These are phyloP conservation scores for Scaptomyza reducta DNA, from an alignment of 2,888 invertebrate genomes.

Conservation along the genomic window DNA sequence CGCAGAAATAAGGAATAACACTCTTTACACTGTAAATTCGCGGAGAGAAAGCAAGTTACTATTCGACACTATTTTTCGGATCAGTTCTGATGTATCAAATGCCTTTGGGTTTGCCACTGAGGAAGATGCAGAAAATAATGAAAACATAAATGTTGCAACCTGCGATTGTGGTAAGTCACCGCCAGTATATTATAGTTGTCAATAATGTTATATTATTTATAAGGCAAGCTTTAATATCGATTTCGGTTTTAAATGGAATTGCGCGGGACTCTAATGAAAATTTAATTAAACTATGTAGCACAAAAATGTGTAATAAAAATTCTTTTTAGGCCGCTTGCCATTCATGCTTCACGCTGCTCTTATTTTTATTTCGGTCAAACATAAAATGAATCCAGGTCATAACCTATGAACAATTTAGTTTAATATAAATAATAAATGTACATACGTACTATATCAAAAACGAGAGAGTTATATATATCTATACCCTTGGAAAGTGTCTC, in stretches of 20 bases:
- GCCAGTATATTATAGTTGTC: neutral
- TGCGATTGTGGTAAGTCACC: conserved; percentile 89
- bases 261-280: too few relatives aligned
- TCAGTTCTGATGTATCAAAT: conserved; percentile 85
- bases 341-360: neutral
- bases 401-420: too few relatives aligned
- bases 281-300: too few relatives aligned
- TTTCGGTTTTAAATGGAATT: too few relatives aligned
- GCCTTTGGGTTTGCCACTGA: conserved; percentile 85
- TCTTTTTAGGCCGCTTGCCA: neutral
- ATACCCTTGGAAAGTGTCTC: too few relatives aligned
- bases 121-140: conserved; percentile 87
- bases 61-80: conserved; percentile 90
- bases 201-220: neutral
- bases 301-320: too few relatives aligned
- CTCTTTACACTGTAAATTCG: conserved; percentile 33
- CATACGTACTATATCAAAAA: too few relatives aligned
- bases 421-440: too few relatives aligned
- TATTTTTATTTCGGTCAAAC: neutral
- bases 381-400: too few relatives aligned
- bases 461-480: too few relatives aligned
- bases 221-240: too few relatives aligned
- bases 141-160: conserved; percentile 86
- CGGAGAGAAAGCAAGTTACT: conserved; percentile 88
- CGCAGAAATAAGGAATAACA: conserved; percentile 44